Percentiles rank a stretch among this genome's conserved stretches.
phyloP scores from a whole-genome alignment of 2,113 vertebrate species.

The Apodemus sylvaticus region DNA sequence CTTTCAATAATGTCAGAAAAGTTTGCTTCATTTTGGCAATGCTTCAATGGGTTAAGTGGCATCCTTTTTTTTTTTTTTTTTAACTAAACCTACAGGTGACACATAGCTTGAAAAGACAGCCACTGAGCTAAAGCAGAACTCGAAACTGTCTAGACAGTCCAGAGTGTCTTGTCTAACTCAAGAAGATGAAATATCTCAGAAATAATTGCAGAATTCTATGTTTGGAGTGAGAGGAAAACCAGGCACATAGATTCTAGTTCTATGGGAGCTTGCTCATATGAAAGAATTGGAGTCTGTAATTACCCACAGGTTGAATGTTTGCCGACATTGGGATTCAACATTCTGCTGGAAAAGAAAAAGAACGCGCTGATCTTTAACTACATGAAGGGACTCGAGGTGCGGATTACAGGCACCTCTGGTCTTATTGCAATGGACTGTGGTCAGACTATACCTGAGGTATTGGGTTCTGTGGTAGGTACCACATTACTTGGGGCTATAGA shows the following conservation, averaged over 20 bases:
- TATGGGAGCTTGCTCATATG: constrained; percentile 23
- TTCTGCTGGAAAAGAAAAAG: neutral
- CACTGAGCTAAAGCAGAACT: constrained; percentile 64
- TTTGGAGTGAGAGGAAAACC: constrained; percentile 59
- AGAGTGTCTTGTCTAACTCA: constrained; percentile 64
- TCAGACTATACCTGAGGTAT: constrained; percentile 50
- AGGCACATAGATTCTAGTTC: constrained; percentile 14
- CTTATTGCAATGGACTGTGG: constrained; percentile 42
- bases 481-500: constrained; percentile 61
- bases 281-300: constrained; percentile 55
- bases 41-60: constrained; percentile 1
- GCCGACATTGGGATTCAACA: neutral
- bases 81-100: constrained; percentile 43
- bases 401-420: constrained; percentile 3
- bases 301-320: constrained; percentile 58
- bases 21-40: constrained; percentile 61
- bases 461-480: constrained; percentile 43
- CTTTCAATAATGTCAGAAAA: constrained; percentile 64
- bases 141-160: constrained; percentile 66
- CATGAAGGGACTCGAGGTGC: constrained; percentile 31
- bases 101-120: constrained; percentile 55
- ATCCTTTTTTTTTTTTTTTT: constrained; percentile 6
- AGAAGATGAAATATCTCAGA: constrained; percentile 63
- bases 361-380: neutral
- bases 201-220: constrained; percentile 68